A percentile compares a stretch with the other conserved stretches of the same genome.
Evolutionary conservation across 2,113 vertebrate species (phyloP).

Genomic region (Crotalus viridis): DNA sequence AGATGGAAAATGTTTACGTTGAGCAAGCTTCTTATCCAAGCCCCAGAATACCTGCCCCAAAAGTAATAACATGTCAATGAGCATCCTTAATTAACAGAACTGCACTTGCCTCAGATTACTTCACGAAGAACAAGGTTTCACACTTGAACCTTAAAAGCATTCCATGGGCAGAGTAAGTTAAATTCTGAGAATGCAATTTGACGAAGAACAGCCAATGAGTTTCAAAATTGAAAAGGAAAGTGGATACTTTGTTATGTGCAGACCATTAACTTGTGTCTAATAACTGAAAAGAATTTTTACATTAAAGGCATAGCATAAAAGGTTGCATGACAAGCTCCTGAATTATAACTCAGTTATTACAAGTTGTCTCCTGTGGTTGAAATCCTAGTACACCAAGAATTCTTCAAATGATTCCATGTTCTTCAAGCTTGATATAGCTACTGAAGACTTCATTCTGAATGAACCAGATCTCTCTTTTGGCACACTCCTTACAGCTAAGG

Average conservation of each 20-base stretch:
- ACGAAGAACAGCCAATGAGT: neutral
- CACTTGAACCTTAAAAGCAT: neutral
- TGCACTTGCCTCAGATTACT: neutral
- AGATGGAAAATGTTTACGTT: slow-evolving; percentile 96
- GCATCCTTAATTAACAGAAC: neutral
- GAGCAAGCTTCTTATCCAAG: slow-evolving; percentile 96
- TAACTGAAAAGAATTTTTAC: neutral
- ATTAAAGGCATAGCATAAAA: neutral
- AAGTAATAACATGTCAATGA: neutral
- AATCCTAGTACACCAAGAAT: neutral
- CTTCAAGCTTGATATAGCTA: neutral
- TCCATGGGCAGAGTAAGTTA: neutral
- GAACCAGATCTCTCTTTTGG: neutral
- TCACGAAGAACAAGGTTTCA: too few relatives aligned
- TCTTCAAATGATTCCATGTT: neutral
- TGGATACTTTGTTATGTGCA: neutral
- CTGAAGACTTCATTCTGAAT: neutral
- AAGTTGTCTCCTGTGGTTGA: neutral
- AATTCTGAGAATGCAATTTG: neutral
- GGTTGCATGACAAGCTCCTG: neutral
- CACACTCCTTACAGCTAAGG: neutral
- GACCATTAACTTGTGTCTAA: neutral
- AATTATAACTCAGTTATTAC: neutral
- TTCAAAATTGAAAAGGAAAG: neutral
- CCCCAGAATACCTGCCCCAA: slow-evolving; percentile 92